These are phyloP conservation scores for Parambassis ranga DNA, from an alignment of 2,797 vertebrate genomes.

Conservation along the genomic window DNA sequence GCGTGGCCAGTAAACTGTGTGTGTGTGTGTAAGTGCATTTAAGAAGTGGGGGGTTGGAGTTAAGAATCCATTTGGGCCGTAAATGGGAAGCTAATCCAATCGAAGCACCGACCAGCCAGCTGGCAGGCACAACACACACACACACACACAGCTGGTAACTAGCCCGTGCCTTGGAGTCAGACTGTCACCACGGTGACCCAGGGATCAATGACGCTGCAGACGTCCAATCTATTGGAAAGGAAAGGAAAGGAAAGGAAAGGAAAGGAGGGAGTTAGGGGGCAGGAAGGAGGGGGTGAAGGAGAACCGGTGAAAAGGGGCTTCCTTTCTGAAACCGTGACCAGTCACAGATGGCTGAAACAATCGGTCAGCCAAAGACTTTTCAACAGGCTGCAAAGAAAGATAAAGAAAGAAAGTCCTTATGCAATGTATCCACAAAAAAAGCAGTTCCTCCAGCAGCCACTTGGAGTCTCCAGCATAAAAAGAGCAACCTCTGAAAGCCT, in stretches of 20 bases:
- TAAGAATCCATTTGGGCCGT: constrained; percentile 72
- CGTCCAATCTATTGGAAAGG: constrained; percentile 48
- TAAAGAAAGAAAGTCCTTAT: constrained; percentile 6
- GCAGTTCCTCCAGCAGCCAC: too few species aligned
- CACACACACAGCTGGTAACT: constrained; percentile 65
- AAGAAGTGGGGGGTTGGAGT: constrained; percentile 29
- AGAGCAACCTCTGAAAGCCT: too few species aligned
- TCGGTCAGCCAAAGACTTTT: constrained; percentile 57
- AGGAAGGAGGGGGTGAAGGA: constrained; percentile 16
- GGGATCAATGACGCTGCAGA: constrained; percentile 74
- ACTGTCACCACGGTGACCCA: constrained; percentile 71
- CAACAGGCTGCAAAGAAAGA: constrained; percentile 38
- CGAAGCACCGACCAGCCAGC: constrained; percentile 72
- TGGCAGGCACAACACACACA: constrained; percentile 68
- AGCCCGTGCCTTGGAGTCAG: constrained; percentile 62
- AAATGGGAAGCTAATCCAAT: constrained; percentile 81
- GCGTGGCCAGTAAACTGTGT: constrained; percentile 13
- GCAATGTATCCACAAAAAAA: too few species aligned
- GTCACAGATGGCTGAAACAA: constrained; percentile 75
- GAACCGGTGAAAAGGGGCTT: constrained; percentile 54
- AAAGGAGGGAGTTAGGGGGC: neutral
- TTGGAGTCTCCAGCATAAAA: too few species aligned
- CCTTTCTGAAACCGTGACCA: constrained; percentile 59
- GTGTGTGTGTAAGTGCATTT: constrained; percentile 5
- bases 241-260: neutral